These are phyloP conservation scores for Nasua narica DNA, from an alignment of 2,797 vertebrate genomes.

Conservation along the genomic window DNA sequence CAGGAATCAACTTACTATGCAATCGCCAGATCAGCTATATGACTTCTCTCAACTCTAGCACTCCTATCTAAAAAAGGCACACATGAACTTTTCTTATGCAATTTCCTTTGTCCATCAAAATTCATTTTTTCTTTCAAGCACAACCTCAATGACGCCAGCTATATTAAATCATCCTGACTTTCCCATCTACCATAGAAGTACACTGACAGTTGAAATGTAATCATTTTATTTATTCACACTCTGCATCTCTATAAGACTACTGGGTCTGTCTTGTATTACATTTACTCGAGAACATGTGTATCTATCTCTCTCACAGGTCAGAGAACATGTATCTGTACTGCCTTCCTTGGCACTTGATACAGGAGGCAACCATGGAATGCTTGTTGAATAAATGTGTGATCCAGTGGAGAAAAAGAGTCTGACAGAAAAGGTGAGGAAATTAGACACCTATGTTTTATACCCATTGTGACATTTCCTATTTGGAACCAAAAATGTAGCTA, in stretches of 20 bases:
- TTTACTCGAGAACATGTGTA: background rate
- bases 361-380: background rate
- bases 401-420: background rate
- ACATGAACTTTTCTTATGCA: background rate
- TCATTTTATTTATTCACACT: background rate
- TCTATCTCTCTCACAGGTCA: background rate
- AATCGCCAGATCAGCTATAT: background rate
- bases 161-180: slow-evolving; percentile 10
- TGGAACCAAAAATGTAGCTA: slow-evolving; percentile 27
- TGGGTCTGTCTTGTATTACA: background rate
- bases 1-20: background rate
- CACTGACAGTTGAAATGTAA: background rate
- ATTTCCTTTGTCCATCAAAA: slow-evolving; percentile 16
- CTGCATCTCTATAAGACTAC: background rate
- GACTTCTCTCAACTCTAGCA: background rate
- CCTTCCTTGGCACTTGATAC: slow-evolving; percentile 1
- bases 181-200: background rate
- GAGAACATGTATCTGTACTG: background rate
- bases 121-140: background rate
- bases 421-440: background rate
- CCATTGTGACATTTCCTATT: slow-evolving; percentile 30
- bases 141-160: background rate
- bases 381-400: background rate
- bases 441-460: slow-evolving; percentile 1
- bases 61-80: background rate